Conservation (phyloP, 2,113 vertebrate species). For the Crotalus helleri region DNA sequence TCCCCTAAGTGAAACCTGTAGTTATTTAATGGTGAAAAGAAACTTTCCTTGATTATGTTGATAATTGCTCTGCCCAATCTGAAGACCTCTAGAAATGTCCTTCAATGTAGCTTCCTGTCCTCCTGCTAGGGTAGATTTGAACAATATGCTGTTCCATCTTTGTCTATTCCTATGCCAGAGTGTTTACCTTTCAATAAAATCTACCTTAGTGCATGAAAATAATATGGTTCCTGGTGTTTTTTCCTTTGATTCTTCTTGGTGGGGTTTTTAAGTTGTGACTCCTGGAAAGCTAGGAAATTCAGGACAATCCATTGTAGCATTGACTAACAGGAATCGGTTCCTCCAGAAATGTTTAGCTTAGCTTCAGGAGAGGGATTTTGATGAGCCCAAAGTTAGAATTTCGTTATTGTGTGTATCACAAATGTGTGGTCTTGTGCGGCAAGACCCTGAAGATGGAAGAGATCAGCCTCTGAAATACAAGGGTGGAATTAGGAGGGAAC, state of each 20-base stretch:
- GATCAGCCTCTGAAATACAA: neutral
- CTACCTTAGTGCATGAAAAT: neutral
- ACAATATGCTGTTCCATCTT: neutral
- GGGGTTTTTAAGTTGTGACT: neutral
- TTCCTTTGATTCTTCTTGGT: neutral
- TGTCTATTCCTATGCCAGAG: neutral
- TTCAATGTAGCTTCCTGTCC: neutral
- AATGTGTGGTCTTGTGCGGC: too few species aligned
- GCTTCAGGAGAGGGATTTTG: too few species aligned
- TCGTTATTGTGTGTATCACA: too few species aligned
- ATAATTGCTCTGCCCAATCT: neutral
- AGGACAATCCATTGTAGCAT: too few species aligned
- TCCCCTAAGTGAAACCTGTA: neutral
- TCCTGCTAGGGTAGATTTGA: neutral
- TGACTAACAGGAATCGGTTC: too few species aligned
- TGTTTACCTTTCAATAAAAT: neutral
- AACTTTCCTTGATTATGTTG: neutral
- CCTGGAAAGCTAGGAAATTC: neutral
- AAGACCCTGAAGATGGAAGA: too few species aligned
- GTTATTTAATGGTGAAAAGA: neutral
- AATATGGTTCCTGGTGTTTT: neutral
- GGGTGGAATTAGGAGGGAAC: neutral
- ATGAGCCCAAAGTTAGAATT: neutral
- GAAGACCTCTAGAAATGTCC: neutral
- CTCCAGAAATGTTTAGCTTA: too few species aligned